Conservation (phyloP, 2,888 invertebrate species). For the Trichogramma dendrolimi region DNA sequence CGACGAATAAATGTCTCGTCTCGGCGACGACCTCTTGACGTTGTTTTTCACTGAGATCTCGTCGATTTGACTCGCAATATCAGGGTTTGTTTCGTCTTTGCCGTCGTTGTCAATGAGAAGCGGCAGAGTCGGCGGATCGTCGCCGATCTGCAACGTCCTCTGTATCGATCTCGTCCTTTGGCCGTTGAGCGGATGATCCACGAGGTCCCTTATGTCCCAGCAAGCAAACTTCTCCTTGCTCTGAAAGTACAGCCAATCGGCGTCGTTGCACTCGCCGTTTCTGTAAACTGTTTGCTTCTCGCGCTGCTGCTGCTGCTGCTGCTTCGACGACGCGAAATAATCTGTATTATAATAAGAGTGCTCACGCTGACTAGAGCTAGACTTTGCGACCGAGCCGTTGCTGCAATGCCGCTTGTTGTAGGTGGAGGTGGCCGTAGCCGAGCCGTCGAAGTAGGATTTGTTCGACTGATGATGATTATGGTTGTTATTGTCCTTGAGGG, state of each 20-base stretch:
- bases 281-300: background rate
- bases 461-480: conserved; percentile 21
- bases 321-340: no score
- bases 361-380: no score
- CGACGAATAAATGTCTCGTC: conserved; percentile 7
- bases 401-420: background rate
- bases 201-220: conserved; percentile 40
- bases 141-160: conserved; percentile 4
- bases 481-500: conserved; percentile 24
- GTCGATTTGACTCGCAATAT: conserved; percentile 17
- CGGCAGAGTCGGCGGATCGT: conserved; percentile 15
- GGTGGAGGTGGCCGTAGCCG: background rate
- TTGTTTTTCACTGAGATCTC: no score
- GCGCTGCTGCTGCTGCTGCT: background rate
- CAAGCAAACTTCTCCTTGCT: conserved; percentile 38
- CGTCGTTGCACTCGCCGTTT: conserved; percentile 23
- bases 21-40: conserved; percentile 1
- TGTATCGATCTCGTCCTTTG: background rate
- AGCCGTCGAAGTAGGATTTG: background rate
- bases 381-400: no score
- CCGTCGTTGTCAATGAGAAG: conserved; percentile 16
- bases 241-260: conserved; percentile 34
- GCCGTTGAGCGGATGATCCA: background rate
- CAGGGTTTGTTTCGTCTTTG: conserved; percentile 21
- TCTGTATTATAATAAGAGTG: no score